Evolutionary conservation across 2,888 invertebrate species (phyloP).

Genomic region (Macropis europaea): DNA sequence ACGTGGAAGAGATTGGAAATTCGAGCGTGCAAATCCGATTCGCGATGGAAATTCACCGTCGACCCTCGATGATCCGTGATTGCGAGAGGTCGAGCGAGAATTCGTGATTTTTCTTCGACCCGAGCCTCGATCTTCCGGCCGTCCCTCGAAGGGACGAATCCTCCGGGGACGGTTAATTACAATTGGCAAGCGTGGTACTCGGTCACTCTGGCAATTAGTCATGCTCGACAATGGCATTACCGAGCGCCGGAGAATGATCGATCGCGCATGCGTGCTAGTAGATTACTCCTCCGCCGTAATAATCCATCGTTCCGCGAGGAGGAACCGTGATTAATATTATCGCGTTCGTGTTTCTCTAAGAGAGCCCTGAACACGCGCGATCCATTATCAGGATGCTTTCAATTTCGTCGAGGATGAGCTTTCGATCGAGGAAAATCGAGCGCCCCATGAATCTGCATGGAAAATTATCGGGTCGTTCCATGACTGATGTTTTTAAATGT

Average conservation of each 20-base stretch:
- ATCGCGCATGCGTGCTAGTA: conserved; percentile 53
- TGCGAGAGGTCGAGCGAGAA: conserved; percentile 10
- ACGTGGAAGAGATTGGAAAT: conserved; percentile 40
- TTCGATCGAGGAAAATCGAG: no score
- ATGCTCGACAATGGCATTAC: conserved; percentile 68
- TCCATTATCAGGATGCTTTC: conserved; percentile 19
- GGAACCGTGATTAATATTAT: conserved; percentile 65
- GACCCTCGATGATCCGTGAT: not conserved
- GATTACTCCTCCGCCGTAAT: conserved; percentile 59
- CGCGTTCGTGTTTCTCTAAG: conserved; percentile 12
- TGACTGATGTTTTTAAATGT: no score
- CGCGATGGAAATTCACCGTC: conserved; percentile 39
- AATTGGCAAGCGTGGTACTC: conserved; percentile 64
- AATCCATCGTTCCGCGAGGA: conserved; percentile 56
- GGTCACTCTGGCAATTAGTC: conserved; percentile 69
- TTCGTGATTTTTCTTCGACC: conserved; percentile 12
- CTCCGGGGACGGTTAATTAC: conserved; percentile 60
- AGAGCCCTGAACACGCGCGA: not conserved
- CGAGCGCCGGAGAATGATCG: conserved; percentile 65
- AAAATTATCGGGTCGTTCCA: no score
- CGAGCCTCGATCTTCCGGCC: conserved; percentile 47
- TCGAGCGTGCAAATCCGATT: conserved; percentile 47
- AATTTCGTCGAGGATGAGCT: not conserved
- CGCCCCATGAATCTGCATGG: no score
- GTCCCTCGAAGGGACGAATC: conserved; percentile 44